These are phyloP conservation scores for Geopemphigus sp. DNA, from an alignment of 1,140 invertebrate species.

Conservation along the genomic window DNA sequence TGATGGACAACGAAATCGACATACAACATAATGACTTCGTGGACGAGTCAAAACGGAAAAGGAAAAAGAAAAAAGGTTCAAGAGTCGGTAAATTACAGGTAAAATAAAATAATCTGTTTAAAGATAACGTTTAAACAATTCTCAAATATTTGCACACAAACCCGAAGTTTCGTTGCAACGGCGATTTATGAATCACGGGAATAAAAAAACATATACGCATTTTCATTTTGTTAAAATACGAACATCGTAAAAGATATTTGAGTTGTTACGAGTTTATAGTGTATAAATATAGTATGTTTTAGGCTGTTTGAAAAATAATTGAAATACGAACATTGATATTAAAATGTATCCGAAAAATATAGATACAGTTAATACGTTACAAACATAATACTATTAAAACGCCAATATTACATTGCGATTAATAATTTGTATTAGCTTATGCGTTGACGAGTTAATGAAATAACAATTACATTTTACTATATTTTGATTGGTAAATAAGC, in stretches of 20 bases:
- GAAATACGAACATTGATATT: too few species aligned
- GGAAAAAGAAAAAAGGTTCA: slow-evolving; percentile 10
- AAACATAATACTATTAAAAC: background rate
- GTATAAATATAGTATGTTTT: background rate
- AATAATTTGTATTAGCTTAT: background rate
- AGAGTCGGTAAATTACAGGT: background rate
- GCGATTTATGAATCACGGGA: too few species aligned
- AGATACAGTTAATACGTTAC: background rate
- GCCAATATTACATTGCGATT: background rate
- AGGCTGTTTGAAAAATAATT: too few species aligned
- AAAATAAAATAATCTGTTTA: background rate
- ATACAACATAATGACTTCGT: background rate
- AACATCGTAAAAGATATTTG: too few species aligned
- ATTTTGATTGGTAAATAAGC: background rate
- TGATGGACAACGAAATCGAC: slow-evolving; percentile 22
- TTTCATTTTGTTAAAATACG: too few species aligned
- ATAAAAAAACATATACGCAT: background rate
- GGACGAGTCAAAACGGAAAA: background rate
- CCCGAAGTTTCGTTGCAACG: too few species aligned
- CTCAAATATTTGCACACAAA: too few species aligned
- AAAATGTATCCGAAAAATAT: too few species aligned
- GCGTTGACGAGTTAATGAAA: background rate
- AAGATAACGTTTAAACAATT: too few species aligned
- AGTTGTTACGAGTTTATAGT: too few species aligned
- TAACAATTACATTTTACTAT: background rate